Base-by-base conservation (phyloP, 2,888 invertebrate genomes). In the Plusia festucae region DNA sequence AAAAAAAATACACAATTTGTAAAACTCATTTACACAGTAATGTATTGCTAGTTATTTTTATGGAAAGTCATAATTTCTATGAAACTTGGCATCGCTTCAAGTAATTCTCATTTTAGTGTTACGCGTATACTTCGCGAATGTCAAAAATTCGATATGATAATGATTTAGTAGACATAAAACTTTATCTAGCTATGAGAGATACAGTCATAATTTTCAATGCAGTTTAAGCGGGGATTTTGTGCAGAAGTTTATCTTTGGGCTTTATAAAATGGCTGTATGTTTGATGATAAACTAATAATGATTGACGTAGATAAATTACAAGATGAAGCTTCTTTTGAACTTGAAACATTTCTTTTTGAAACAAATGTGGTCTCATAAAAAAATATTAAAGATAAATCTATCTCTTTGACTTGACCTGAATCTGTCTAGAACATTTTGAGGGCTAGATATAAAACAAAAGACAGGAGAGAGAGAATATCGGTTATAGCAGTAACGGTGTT, bases 71-170 rank as follows among this genome's bases (percentile, higher is more conserved):
- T 62, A 62, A 65, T 53, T 68, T 53, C 54, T 32, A 60, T 55
- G 20, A 52, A 54, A 34, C 34, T 70, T 76, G 68, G 70, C 68
- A 58, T 65, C 34, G 51, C 9, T 68, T 78, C 69, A 68, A 71
- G 30, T 30, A 52, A n/a, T 59, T 65, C 18, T 34, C 7, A 22
- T 53, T 61, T 58, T 60, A 68, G 49, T 53, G 52, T 44, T 56
- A 53, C 63, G 60, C 52, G 46, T 54, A 49, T 60, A 61, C 58
- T 65, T 53, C 11, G 20, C 24, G 0, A 20, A 58, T 62, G 71
- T 67, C 57, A 68, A 65, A 76, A 68, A 58, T 59, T 53, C 16
- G 22, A 51, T 53, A 44, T 65, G 49, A 55, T 40, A 62, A 60
- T 73, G 34, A 69, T 69, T 64, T 68, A 70, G 34, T 46, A 40